These are phyloP conservation scores for Phoxinus dragarum DNA, from an alignment of 2,797 vertebrate genomes.

Conservation along the genomic window DNA sequence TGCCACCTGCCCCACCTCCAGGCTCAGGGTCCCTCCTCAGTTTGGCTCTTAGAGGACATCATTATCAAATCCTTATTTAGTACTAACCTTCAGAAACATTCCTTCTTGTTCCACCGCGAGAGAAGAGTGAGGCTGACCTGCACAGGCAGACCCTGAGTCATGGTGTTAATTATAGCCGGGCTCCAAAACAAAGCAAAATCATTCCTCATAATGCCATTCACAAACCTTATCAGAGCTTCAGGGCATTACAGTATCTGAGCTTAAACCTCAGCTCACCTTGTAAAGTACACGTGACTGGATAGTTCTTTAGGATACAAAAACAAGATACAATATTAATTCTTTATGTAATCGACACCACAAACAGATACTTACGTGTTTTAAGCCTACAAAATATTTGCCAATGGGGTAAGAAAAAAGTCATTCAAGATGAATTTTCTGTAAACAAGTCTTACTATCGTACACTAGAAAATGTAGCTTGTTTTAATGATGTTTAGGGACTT, in stretches of 20 bases:
- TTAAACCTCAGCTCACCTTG: background rate
- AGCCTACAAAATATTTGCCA: background rate
- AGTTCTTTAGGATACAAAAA: background rate
- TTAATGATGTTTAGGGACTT: background rate
- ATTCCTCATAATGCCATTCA: constrained; percentile 50
- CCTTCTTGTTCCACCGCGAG: background rate
- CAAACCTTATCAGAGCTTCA: constrained; percentile 29
- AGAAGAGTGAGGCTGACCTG: constrained; percentile 44
- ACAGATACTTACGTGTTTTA: background rate
- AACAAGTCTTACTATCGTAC: background rate
- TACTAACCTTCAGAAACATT: constrained; percentile 53
- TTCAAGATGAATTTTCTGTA: background rate
- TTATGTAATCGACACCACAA: background rate
- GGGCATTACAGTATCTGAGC: background rate
- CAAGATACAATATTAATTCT: background rate
- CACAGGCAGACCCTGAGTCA: constrained; percentile 60
- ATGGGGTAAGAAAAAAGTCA: background rate
- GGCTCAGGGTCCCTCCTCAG: constrained; percentile 21
- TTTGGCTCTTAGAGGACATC: constrained; percentile 22
- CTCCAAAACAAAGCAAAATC: constrained; percentile 58
- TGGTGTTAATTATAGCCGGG: constrained; percentile 62
- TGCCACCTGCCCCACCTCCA: constrained; percentile 28
- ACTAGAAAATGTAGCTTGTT: background rate
- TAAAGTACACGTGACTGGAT: background rate
- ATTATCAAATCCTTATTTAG: constrained; percentile 52